phyloP scores from a whole-genome alignment of 2,113 vertebrate species.

The Nyctibius bracteatus region DNA sequence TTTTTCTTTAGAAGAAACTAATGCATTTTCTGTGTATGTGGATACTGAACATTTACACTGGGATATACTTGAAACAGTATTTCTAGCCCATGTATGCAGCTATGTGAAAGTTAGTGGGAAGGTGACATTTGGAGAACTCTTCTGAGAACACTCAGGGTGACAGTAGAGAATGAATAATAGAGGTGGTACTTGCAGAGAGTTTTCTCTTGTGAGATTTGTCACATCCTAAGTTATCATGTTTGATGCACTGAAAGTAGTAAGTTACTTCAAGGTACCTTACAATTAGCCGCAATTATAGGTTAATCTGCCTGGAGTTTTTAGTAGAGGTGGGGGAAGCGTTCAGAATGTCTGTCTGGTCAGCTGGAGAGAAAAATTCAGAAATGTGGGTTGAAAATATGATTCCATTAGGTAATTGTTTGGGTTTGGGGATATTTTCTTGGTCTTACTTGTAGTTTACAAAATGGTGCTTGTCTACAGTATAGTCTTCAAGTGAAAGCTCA shows the following conservation, averaged over 20 bases:
- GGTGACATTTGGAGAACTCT: constrained; percentile 45
- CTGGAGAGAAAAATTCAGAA: neutral
- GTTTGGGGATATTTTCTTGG: neutral
- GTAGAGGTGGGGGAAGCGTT: neutral
- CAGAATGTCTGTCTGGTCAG: neutral
- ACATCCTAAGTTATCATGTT: neutral
- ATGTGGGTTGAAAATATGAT: neutral
- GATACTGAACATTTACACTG: neutral
- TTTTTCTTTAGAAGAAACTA: neutral
- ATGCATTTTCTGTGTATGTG: constrained; percentile 47
- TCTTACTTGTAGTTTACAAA: neutral
- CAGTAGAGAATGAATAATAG: constrained; percentile 53
- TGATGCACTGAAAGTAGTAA: neutral
- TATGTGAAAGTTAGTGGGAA: constrained; percentile 18
- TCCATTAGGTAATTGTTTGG: neutral
- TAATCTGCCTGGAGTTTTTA: neutral
- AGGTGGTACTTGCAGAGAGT: constrained; percentile 13
- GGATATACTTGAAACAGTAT: neutral
- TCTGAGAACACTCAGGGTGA: constrained; percentile 33
- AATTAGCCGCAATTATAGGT: neutral
- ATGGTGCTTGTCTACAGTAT: neutral
- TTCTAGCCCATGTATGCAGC: neutral
- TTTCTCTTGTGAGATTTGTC: constrained; percentile 6
- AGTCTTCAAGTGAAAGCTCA: neutral
- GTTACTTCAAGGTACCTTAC: neutral